These are phyloP conservation scores for Diplazon laetatorius DNA, from an alignment of 2,888 invertebrate species.

Conservation along the genomic window DNA sequence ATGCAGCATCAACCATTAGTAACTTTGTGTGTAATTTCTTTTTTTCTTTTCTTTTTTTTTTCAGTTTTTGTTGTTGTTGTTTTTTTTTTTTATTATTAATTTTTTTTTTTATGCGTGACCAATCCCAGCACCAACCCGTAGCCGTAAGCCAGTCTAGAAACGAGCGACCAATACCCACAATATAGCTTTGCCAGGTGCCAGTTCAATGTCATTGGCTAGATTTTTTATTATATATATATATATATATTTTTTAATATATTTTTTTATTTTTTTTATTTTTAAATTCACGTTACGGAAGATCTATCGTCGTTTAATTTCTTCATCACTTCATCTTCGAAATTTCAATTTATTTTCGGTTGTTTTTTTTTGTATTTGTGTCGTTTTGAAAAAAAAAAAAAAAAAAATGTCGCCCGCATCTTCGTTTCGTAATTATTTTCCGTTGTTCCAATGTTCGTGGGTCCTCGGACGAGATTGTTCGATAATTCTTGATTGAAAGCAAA, in stretches of 20 bases:
- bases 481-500: too few species aligned
- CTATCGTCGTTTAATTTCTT: conserved; percentile 32
- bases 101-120: conserved; percentile 68
- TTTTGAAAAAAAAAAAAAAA: too few species aligned
- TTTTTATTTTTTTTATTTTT: conserved; percentile 9
- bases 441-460: conserved; percentile 29
- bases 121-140: conserved; percentile 82
- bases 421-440: too few species aligned
- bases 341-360: conserved; percentile 2
- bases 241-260: not conserved
- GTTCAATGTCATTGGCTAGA: conserved; percentile 74
- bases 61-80: not conserved
- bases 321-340: conserved; percentile 16
- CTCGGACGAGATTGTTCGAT: conserved; percentile 20
- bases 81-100: conserved; percentile 68
- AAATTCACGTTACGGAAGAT: conserved; percentile 16
- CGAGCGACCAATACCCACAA: conserved; percentile 79
- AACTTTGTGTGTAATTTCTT: conserved; percentile 65
- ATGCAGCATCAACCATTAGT: conserved; percentile 82
- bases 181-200: conserved; percentile 81
- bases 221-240: conserved; percentile 37
- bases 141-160: conserved; percentile 79
- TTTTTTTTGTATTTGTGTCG: conserved; percentile 1
- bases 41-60: conserved; percentile 69
- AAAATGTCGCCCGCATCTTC: too few species aligned